phyloP scores from a whole-genome alignment of 1,140 invertebrate genomes.

The Leptopilina boulardi region DNA sequence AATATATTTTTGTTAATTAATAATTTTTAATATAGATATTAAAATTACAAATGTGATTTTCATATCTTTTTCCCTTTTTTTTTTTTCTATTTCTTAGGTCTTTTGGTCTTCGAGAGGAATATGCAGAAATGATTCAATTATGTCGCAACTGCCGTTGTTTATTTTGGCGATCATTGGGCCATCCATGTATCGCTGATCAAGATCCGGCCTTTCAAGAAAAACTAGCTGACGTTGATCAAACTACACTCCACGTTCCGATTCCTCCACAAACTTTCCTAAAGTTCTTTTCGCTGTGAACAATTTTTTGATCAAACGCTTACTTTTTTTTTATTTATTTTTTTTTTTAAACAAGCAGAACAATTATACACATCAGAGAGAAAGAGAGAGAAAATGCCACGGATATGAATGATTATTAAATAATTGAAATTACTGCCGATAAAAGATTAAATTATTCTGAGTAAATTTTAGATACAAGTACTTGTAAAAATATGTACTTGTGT shows the following conservation, averaged over 20 bases:
- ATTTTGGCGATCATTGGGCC: conserved; percentile 95
- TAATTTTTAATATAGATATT: too few relatives aligned
- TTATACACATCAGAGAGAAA: background rate
- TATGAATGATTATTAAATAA: background rate
- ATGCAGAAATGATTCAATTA: conserved; percentile 95
- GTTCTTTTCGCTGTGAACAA: conserved; percentile 88
- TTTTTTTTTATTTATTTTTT: too few relatives aligned
- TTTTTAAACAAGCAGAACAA: conserved; percentile 18
- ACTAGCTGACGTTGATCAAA: conserved; percentile 85
- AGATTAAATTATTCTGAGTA: background rate
- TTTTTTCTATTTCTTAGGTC: conserved; percentile 78
- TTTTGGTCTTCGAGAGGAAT: conserved; percentile 94
- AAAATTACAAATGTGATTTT: too few relatives aligned
- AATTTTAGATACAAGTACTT: background rate
- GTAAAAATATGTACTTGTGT: too few relatives aligned
- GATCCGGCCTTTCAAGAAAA: conserved; percentile 88
- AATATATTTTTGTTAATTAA: too few relatives aligned
- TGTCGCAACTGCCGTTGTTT: conserved; percentile 97
- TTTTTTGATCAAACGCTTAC: background rate
- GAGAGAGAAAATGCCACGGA: background rate
- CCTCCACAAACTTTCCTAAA: conserved; percentile 92
- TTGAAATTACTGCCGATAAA: background rate
- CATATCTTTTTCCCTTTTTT: conserved; percentile 24
- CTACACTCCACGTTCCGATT: conserved; percentile 88
- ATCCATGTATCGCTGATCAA: conserved; percentile 91